A percentile compares a stretch with the other conserved stretches of the same genome.
phyloP scores from a whole-genome alignment of 2,113 vertebrate species.

The Carollia perspicillata region DNA sequence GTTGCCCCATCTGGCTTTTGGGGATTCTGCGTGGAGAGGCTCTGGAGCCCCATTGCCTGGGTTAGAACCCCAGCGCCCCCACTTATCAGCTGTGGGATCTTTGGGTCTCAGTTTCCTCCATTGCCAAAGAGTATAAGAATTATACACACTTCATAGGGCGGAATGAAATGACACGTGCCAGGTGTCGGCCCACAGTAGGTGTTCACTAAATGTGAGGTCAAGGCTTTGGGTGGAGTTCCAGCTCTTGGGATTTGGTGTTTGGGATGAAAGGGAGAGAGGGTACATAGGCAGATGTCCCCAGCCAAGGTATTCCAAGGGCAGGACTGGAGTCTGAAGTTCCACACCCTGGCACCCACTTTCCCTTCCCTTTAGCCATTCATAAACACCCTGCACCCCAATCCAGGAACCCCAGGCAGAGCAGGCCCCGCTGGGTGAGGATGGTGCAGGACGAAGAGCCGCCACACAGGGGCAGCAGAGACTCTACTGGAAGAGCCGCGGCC shows the following conservation, averaged over 20 bases:
- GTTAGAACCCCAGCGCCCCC: neutral
- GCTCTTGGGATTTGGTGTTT: neutral
- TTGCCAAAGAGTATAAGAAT: neutral
- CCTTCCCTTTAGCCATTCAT: neutral
- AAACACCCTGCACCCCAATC: neutral
- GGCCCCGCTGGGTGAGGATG: accelerated
- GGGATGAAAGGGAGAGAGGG: neutral
- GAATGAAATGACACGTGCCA: neutral
- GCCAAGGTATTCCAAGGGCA: neutral
- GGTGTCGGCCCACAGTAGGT: neutral
- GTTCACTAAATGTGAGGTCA: accelerated
- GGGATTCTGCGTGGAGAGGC: neutral
- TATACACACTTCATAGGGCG: neutral
- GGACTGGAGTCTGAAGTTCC: neutral
- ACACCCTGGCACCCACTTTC: neutral
- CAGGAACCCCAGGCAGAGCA: neutral
- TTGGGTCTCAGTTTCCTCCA: neutral
- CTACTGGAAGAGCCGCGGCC: neutral
- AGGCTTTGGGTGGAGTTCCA: neutral
- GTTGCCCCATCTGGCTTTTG: neutral
- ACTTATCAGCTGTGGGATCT: neutral
- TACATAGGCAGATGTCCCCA: neutral
- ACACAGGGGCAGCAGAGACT: conserved; percentile 49
- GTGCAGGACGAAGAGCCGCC: conserved; percentile 25
- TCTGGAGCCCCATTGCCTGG: neutral